Base-by-base conservation (phyloP, 1,140 invertebrate genomes). In the Drosophila lacteicornis region DNA sequence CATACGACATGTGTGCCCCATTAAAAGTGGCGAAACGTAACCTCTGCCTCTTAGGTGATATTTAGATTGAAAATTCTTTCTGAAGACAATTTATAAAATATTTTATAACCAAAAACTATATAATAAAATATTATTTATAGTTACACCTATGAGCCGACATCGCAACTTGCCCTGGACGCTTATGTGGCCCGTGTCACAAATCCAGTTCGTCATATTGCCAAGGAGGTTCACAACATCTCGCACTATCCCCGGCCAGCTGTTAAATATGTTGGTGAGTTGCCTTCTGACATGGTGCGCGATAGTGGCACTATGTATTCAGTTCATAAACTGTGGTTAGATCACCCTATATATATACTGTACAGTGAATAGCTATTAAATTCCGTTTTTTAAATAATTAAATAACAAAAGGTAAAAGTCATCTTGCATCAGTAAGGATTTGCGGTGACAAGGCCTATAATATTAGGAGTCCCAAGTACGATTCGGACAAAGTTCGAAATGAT, bases 341-440 rank as follows among this genome's bases (percentile, higher is more conserved):
- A 61, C 56, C n/a, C 61, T 5, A 38, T 5, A 17, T 15, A 36
- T 55, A 22, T 45, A 45, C 66, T 80, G 79, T 67, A 56, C 61
- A 80, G 53, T 73, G 70, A 86, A 76, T 84, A 68, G 75, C 59
- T 91, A 85, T 77, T 91, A 84, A 82, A 93, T 63, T 93, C 94
- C 70, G 93, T 95, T 75, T 80, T 58, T 90, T 93, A 82, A 90
- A 91, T 75, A 85, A 73, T 74, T 45, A 51, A 74, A 85, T 67
- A 87, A 91, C 75, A 75, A 74, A 91, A 95, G 95, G 95, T 92
- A 94, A 93, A 90, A 96, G 96, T 67, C 95, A 96, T 93, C 94
- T 97, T 90, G 95, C 97, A 43, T 96, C 96, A 93, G 94, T 97
- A 80, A 95, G 95, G 83, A 97, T 96, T 93, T 95, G 96, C 90